Conservation (phyloP, 2,113 vertebrate genomes). For the Pseudopodoces humilis region DNA sequence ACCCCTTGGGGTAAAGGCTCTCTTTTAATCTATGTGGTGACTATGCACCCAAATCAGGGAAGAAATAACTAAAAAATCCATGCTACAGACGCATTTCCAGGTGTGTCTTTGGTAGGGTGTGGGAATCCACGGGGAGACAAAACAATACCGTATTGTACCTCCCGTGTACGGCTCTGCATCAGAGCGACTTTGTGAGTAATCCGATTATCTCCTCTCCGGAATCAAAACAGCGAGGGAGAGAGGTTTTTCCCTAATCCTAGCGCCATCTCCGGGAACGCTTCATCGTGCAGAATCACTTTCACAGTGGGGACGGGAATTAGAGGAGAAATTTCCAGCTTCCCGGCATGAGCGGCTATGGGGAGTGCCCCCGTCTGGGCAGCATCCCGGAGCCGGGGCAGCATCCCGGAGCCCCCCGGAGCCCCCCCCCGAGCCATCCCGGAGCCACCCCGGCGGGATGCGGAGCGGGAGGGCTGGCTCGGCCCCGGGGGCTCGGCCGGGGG, state of each 20-base stretch:
- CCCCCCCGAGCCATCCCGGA: neutral
- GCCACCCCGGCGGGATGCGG: neutral
- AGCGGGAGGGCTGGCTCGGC: neutral
- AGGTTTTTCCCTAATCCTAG: neutral
- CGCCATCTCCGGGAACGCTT: neutral
- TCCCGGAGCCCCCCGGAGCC: neutral
- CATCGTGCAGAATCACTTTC: neutral
- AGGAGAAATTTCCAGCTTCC: neutral
- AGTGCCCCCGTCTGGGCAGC: neutral
- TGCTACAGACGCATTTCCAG: neutral
- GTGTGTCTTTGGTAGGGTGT: neutral
- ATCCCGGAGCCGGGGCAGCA: neutral
- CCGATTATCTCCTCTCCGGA: neutral
- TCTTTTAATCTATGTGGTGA: neutral
- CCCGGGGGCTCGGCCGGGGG: neutral
- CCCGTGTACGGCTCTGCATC: neutral
- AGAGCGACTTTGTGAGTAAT: neutral
- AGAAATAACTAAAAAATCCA: fast-evolving
- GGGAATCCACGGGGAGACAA: neutral
- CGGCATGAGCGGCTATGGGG: fast-evolving
- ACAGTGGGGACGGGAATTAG: neutral
- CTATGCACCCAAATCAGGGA: fast-evolving
- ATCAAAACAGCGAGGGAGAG: neutral
- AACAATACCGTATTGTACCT: neutral
- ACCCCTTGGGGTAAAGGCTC: neutral